A percentile compares a stretch with the other conserved stretches of the same genome.
Evolutionary conservation across 2,888 invertebrate species (phyloP).

Genomic region (Eueremaeus valkanovi): DNA sequence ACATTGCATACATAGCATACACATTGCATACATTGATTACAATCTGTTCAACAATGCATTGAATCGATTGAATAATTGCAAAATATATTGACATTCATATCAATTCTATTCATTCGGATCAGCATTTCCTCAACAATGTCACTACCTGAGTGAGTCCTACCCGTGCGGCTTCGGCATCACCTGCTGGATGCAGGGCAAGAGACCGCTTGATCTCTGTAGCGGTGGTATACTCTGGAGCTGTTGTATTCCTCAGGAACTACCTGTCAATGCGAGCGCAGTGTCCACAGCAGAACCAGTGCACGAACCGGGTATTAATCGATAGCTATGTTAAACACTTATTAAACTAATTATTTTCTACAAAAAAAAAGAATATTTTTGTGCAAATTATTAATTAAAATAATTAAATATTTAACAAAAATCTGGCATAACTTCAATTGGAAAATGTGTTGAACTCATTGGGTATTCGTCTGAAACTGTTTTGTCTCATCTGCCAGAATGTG

Average conservation of each 20-base stretch:
- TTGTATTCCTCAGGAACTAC: conserved; percentile 67
- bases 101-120: conserved; percentile 44
- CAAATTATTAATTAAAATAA: background rate
- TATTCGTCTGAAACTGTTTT: background rate
- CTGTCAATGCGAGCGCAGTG: background rate
- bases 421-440: no score
- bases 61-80: no score
- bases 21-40: background rate
- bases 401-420: background rate
- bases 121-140: conserved; percentile 57
- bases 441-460: background rate
- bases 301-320: conserved; percentile 46
- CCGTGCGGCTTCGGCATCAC: conserved; percentile 86
- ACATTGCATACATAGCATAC: no score
- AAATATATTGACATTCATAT: no score
- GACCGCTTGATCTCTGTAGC: conserved; percentile 79
- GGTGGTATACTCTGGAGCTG: conserved; percentile 94
- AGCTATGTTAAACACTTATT: conserved; percentile 19
- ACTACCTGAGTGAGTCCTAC: conserved; percentile 78
- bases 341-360: background rate
- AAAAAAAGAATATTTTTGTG: background rate
- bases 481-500: conserved; percentile 74
- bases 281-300: conserved; percentile 42
- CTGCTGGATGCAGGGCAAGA: conserved; percentile 80
- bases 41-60: background rate